Percentiles rank a stretch among this genome's conserved stretches.
Evolutionary conservation across 2,797 vertebrate species (phyloP).

Genomic region (Dallia pectoralis): DNA sequence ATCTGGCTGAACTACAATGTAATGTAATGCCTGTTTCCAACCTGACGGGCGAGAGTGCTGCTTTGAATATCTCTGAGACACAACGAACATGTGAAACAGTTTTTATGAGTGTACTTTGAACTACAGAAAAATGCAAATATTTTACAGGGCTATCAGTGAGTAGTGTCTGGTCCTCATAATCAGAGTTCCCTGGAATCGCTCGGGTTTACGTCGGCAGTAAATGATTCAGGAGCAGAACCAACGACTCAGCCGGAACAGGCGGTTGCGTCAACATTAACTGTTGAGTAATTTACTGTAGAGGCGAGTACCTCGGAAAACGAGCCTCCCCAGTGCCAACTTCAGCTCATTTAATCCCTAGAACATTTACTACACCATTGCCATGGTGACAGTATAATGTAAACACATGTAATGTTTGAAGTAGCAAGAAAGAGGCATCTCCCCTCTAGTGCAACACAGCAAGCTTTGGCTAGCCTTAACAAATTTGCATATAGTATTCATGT

Average conservation of each 20-base stretch:
- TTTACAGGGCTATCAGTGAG: constrained; percentile 35
- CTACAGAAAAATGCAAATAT: constrained; percentile 21
- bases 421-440: too few species aligned
- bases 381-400: too few species aligned
- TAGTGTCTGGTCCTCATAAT: constrained; percentile 34
- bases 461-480: too few species aligned
- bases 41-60: constrained; percentile 7
- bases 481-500: too few species aligned
- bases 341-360: not conserved
- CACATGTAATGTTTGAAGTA: too few species aligned
- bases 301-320: constrained; percentile 21
- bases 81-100: too few species aligned
- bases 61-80: constrained; percentile 1
- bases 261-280: constrained; percentile 41
- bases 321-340: not conserved
- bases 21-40: constrained; percentile 17
- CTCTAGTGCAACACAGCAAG: too few species aligned
- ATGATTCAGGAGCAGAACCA: constrained; percentile 46
- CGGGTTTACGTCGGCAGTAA: constrained; percentile 34
- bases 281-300: constrained; percentile 49
- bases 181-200: constrained; percentile 46
- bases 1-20: constrained; percentile 25
- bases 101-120: not conserved
- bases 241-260: constrained; percentile 36
- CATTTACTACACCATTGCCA: too few species aligned